These are phyloP conservation scores for Chionomys nivalis DNA, from an alignment of 2,113 vertebrate genomes.

Conservation along the genomic window DNA sequence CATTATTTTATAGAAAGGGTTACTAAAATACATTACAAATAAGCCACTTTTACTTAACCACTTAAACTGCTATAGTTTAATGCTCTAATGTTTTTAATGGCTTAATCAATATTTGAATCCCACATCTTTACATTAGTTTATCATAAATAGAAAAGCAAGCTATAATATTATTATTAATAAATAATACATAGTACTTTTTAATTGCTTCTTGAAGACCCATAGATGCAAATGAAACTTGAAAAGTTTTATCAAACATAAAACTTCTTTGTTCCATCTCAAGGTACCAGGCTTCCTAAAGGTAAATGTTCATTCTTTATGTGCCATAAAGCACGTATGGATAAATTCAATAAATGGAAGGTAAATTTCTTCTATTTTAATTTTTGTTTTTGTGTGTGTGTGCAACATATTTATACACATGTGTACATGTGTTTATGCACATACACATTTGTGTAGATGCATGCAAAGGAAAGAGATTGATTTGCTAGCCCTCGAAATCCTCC, in stretches of 20 bases:
- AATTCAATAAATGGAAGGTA: neutral
- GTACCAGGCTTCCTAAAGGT: slow-evolving; percentile 13
- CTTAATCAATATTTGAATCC: slow-evolving; percentile 82
- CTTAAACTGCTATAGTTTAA: slow-evolving; percentile 80
- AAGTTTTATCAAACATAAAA: slow-evolving; percentile 77
- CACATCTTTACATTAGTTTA: slow-evolving; percentile 77
- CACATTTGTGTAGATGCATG: neutral
- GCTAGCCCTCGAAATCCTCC: too few relatives aligned
- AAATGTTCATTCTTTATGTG: neutral
- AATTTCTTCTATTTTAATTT: neutral
- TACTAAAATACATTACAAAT: slow-evolving; percentile 60
- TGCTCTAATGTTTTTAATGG: slow-evolving; percentile 79
- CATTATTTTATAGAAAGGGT: slow-evolving; percentile 66
- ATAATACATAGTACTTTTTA: slow-evolving; percentile 73
- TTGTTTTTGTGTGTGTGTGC: neutral
- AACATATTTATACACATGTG: neutral
- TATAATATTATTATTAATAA: slow-evolving; percentile 83
- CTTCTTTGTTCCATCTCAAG: slow-evolving; percentile 11
- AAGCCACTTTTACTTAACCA: slow-evolving; percentile 77
- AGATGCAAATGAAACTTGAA: slow-evolving; percentile 83
- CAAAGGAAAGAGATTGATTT: neutral
- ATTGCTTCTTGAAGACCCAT: slow-evolving; percentile 83
- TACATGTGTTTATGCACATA: neutral
- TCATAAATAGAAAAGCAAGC: slow-evolving; percentile 82
- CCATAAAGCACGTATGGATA: neutral